Percentiles rank a stretch among this genome's conserved stretches.
Evolutionary conservation across 2,113 vertebrate species (phyloP).

Genomic region (Tenebrosternarchus preto): DNA sequence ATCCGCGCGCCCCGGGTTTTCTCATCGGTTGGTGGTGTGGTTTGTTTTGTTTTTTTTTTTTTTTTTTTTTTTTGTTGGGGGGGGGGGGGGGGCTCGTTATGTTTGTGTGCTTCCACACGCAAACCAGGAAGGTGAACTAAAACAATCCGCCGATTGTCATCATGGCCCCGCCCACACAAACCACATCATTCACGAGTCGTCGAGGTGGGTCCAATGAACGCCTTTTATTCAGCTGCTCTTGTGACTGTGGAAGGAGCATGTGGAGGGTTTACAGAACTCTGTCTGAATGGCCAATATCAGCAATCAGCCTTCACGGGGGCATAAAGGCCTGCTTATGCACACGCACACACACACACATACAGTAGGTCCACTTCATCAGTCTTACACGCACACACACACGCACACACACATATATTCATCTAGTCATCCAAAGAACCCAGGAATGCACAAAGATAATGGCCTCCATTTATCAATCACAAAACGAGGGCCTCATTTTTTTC

Average conservation of each 20-base stretch:
- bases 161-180: conserved; percentile 3
- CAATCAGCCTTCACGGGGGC: conserved; percentile 17
- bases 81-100: background rate
- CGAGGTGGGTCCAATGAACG: conserved; percentile 27
- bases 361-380: background rate
- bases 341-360: background rate
- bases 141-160: conserved; percentile 35
- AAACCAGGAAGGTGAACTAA: background rate
- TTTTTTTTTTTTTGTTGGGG: no score
- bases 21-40: no score
- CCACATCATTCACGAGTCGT: background rate
- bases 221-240: conserved; percentile 23
- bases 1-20: no score
- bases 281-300: conserved; percentile 28
- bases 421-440: background rate
- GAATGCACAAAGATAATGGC: background rate
- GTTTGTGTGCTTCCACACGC: background rate
- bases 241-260: conserved; percentile 24
- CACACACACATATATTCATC: background rate
- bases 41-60: no score
- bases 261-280: conserved; percentile 19
- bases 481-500: no score
- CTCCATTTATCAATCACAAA: background rate
- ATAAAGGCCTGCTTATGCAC: conserved; percentile 18
- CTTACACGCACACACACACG: conserved; percentile 6